phyloP scores from a whole-genome alignment of 37 sponge, comb jelly and placozoan species.

The Bolinopsis microptera region DNA sequence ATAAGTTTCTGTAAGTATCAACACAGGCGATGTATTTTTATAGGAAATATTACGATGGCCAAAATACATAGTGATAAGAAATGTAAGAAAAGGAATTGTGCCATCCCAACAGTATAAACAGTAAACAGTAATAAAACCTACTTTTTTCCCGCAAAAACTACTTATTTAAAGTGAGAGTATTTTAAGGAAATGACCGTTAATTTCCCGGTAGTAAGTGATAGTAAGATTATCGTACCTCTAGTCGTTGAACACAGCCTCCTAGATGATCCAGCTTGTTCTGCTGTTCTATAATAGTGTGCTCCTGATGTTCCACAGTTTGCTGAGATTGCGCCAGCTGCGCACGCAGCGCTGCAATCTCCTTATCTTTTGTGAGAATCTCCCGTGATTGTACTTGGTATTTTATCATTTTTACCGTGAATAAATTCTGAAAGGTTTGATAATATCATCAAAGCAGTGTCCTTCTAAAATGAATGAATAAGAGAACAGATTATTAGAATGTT shows the following conservation, averaged over 20 bases:
- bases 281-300: not conserved
- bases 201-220: no score
- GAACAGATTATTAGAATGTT: no score
- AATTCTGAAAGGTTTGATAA: constrained; percentile 27
- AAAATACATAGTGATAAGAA: no score
- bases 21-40: no score
- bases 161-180: no score
- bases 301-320: not conserved
- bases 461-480: constrained; percentile 9
- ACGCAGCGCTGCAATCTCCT: not conserved
- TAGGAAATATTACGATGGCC: no score
- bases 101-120: no score
- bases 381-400: constrained; percentile 62
- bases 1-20: no score
- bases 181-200: no score
- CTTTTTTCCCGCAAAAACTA: no score
- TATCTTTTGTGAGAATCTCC: constrained; percentile 33
- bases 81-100: no score
- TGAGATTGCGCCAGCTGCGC: not conserved
- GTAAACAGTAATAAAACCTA: no score
- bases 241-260: not conserved
- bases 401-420: constrained; percentile 33
- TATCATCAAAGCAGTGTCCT: not conserved
- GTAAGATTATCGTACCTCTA: constrained; percentile 33
- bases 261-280: constrained; percentile 6